Conservation (phyloP, 1,140 invertebrate genomes). For the Schlechtendalia chinensis region DNA sequence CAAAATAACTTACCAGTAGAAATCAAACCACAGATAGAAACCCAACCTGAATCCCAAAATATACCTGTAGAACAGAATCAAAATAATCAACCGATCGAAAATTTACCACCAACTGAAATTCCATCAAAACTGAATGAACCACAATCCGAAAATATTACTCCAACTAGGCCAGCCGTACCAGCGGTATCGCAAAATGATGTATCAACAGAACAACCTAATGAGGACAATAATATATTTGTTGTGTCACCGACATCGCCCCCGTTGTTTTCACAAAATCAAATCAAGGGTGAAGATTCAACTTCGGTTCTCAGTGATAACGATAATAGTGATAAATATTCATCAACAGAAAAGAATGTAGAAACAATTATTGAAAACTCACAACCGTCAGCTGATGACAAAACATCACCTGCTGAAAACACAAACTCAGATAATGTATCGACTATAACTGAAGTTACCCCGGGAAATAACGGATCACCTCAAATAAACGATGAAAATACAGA, state of each 20-base stretch:
- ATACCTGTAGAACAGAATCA: not conserved
- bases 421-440: not conserved
- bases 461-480: not conserved
- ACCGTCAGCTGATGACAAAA: not conserved
- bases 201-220: not conserved
- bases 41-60: not conserved
- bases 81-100: not conserved
- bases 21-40: not conserved
- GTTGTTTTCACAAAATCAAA: slow-evolving; percentile 4
- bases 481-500: not conserved
- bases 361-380: not conserved
- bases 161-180: not conserved
- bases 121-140: not conserved
- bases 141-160: not conserved
- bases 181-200: not conserved
- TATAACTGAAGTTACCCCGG: not conserved
- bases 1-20: not conserved
- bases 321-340: not conserved
- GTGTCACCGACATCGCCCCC: slow-evolving; percentile 5
- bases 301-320: not conserved
- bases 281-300: not conserved
- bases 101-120: not conserved
- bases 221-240: slow-evolving; percentile 26
- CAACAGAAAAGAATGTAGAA: not conserved
- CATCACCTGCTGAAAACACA: not conserved